These are phyloP conservation scores for Vanessa tameamea DNA, from an alignment of 1,140 invertebrate genomes.

Conservation along the genomic window DNA sequence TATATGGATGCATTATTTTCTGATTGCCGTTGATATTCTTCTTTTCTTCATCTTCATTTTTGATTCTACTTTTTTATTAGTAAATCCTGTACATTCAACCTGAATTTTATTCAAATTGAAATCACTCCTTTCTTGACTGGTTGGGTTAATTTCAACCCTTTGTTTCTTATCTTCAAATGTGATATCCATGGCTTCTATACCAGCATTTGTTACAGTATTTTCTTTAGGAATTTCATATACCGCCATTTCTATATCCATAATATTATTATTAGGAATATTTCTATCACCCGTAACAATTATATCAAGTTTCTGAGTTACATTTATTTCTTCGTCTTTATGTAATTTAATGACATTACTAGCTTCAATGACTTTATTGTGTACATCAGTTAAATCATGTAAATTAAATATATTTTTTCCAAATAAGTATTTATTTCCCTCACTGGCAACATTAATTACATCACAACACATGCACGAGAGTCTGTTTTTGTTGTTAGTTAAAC, in stretches of 20 bases:
- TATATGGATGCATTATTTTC: neutral
- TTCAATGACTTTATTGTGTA: neutral
- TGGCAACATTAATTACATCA: slow-evolving; percentile 6
- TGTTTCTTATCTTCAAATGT: neutral
- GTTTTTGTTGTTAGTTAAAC: slow-evolving; percentile 44
- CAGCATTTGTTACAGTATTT: neutral
- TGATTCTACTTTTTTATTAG: neutral
- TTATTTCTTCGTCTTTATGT: neutral
- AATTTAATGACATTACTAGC: neutral
- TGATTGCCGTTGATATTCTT: slow-evolving; percentile 20
- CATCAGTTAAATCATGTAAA: neutral
- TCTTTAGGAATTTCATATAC: neutral
- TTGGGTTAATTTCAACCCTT: neutral
- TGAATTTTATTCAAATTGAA: neutral
- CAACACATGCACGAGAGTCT: slow-evolving; percentile 46
- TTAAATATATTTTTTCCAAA: neutral
- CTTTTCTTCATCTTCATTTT: slow-evolving; percentile 3
- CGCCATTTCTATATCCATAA: slow-evolving; percentile 4
- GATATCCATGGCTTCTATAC: slow-evolving; percentile 27
- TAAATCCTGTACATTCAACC: neutral
- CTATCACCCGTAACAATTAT: too few species aligned
- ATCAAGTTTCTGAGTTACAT: neutral
- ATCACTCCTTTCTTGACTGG: neutral
- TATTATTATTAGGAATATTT: neutral
- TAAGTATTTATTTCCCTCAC: neutral